A percentile compares a stretch with the other conserved stretches of the same genome.
These are phyloP conservation scores for Pachycephus smyrnensis DNA, from an alignment of 2,888 invertebrate genomes.

Conservation along the genomic window DNA sequence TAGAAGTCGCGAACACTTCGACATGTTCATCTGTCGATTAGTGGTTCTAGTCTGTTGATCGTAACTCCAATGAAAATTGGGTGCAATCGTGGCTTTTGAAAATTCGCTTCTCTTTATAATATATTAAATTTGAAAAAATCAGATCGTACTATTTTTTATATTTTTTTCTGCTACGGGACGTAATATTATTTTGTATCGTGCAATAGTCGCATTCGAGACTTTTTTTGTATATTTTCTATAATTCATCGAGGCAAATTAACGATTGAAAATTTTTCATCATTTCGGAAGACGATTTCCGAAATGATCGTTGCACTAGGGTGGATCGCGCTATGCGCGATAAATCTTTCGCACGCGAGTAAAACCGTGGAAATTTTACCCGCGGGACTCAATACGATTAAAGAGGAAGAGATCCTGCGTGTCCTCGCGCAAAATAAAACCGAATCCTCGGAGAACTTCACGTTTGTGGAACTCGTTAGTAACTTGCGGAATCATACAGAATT, in stretches of 20 bases:
- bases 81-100: neutral
- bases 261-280: neutral
- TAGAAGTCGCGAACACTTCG: neutral
- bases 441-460: slow-evolving; percentile 52
- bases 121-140: neutral
- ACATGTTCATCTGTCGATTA: neutral
- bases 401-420: slow-evolving; percentile 54
- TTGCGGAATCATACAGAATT: slow-evolving; percentile 38
- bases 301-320: neutral
- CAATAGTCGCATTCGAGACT: neutral
- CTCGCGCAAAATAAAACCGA: slow-evolving; percentile 42
- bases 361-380: slow-evolving; percentile 49
- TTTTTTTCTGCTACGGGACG: neutral
- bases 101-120: neutral
- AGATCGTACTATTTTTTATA: neutral
- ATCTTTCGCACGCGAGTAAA: slow-evolving; percentile 32
- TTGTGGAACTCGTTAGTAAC: slow-evolving; percentile 48
- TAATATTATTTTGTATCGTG: neutral
- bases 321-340: slow-evolving; percentile 18
- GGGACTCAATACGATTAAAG: slow-evolving; percentile 42
- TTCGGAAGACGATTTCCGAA: neutral
- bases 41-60: neutral
- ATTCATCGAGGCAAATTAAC: neutral
- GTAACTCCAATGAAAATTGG: neutral
- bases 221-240: too few relatives aligned